Percentiles rank a stretch among this genome's conserved stretches.
Evolutionary conservation across 2,113 vertebrate genomes (phyloP).

Genomic region (Myrmophylax atrothorax): DNA sequence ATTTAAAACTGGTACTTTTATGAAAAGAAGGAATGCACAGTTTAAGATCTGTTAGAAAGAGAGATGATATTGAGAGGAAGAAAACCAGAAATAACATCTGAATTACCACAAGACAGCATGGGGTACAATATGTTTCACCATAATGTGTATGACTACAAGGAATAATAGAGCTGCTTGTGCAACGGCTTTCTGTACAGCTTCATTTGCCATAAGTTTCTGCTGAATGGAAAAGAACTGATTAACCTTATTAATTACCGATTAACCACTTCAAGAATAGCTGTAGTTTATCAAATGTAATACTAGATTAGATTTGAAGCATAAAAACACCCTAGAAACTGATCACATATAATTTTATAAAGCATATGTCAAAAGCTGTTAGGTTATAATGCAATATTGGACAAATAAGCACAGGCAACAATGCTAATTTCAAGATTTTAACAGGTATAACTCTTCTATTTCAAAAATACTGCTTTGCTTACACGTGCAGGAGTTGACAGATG

Average conservation of each 20-base stretch:
- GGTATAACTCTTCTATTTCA: not conserved
- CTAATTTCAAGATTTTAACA: not conserved
- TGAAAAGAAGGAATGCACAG: not conserved
- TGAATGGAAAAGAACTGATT: not conserved
- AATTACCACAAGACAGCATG: not conserved
- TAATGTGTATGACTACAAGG: not conserved
- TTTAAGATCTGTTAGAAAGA: not conserved
- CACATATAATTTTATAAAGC: not conserved
- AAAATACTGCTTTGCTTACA: not conserved
- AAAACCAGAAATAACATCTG: not conserved
- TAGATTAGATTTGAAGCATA: not conserved
- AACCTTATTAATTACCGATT: not conserved
- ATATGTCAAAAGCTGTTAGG: not conserved
- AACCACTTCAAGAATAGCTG: not conserved
- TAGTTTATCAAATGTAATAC: not conserved
- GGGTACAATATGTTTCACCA: slow-evolving; percentile 1
- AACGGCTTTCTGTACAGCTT: not conserved
- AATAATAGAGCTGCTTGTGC: not conserved
- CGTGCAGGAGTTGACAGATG: not conserved
- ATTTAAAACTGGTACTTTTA: not conserved
- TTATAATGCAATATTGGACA: not conserved
- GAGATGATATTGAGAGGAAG: not conserved
- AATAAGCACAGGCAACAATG: not conserved
- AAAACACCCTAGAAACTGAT: not conserved
- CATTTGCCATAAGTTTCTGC: not conserved